These are phyloP conservation scores for Callorhinus ursinus DNA, from an alignment of 2,113 vertebrate species.

Conservation along the genomic window DNA sequence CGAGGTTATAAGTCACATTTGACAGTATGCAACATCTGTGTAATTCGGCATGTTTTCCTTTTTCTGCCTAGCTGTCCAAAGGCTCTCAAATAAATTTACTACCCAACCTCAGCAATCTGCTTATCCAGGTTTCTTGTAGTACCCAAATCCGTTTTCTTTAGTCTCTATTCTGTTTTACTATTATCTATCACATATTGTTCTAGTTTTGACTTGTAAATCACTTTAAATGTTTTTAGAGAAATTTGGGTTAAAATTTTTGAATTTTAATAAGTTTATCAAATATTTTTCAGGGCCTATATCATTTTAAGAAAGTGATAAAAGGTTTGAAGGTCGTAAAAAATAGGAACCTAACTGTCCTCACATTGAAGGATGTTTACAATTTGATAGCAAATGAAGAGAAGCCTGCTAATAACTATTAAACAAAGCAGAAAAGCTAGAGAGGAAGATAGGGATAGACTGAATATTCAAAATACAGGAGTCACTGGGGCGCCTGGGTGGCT, in stretches of 20 bases:
- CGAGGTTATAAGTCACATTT: not conserved
- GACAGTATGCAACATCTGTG: not conserved
- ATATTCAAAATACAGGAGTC: not conserved
- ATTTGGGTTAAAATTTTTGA: not conserved
- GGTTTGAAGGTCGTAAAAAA: not conserved
- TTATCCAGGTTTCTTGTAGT: not conserved
- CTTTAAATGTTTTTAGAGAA: constrained; percentile 22
- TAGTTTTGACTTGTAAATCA: not conserved
- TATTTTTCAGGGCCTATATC: not conserved
- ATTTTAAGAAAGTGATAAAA: not conserved
- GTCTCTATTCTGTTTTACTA: not conserved
- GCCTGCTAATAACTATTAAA: not conserved
- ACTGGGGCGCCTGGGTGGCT: not conserved
- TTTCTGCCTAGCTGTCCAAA: not conserved
- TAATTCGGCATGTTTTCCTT: not conserved
- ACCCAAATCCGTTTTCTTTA: not conserved
- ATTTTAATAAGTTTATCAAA: constrained; percentile 16
- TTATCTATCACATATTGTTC: not conserved
- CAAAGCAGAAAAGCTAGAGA: not conserved
- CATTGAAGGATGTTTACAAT: not conserved
- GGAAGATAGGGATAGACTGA: not conserved
- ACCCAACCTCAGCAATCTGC: not conserved
- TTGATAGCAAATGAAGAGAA: not conserved
- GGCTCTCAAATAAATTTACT: not conserved
- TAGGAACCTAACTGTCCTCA: not conserved